phyloP scores from a whole-genome alignment of 2,113 vertebrate genomes.

The Poecilia latipinna region DNA sequence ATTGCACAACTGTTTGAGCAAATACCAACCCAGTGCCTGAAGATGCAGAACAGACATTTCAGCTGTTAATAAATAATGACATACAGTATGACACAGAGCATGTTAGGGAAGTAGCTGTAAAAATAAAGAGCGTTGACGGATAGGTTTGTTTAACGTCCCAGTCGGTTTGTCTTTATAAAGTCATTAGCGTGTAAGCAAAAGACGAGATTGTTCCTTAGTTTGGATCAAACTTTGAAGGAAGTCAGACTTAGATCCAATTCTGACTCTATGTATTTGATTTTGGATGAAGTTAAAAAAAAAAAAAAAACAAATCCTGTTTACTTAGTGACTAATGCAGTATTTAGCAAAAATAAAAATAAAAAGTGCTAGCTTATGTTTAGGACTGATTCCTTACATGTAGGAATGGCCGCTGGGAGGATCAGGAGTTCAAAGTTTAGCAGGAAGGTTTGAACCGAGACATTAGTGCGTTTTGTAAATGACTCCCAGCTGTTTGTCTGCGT shows the following conservation, averaged over 20 bases:
- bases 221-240: not conserved
- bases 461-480: constrained; percentile 33
- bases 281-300: not conserved
- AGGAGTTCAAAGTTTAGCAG: constrained; percentile 48
- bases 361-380: not conserved
- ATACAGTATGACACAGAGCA: not conserved
- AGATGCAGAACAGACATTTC: constrained; percentile 3
- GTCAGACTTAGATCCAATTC: not conserved
- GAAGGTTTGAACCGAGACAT: constrained; percentile 12
- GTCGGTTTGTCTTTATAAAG: not conserved
- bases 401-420: constrained; percentile 7
- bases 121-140: not conserved
- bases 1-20: not conserved
- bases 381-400: not conserved
- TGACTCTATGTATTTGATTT: not conserved
- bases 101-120: not conserved
- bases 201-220: not conserved
- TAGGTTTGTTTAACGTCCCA: not conserved
- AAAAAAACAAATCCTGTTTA: not conserved
- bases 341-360: too few relatives aligned
- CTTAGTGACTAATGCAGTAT: not conserved
- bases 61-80: constrained; percentile 19
- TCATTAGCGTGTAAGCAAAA: too few relatives aligned
- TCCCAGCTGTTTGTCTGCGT: constrained; percentile 55
- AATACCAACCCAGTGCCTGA: not conserved